Percentiles rank a stretch among this genome's conserved stretches.
Evolutionary conservation across 2,113 vertebrate genomes (phyloP).

Genomic region (Ameiurus melas): DNA sequence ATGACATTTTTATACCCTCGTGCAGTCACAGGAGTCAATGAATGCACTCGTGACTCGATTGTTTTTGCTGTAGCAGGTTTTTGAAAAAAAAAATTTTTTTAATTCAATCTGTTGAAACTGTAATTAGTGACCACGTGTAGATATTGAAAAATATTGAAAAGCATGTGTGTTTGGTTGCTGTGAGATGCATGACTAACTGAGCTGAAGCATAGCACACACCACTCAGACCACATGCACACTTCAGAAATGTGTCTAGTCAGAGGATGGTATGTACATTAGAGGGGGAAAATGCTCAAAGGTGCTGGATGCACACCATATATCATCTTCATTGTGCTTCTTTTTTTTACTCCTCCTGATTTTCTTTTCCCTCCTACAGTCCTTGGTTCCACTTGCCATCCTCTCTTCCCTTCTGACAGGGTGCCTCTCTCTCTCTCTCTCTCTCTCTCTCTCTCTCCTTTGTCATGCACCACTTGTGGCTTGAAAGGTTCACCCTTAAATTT

Average conservation of each 20-base stretch:
- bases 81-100: not conserved
- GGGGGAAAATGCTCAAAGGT: not conserved
- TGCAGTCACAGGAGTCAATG: not conserved
- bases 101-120: not conserved
- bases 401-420: not conserved
- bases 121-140: not conserved
- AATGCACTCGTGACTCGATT: not conserved
- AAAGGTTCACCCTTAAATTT: conserved; percentile 2
- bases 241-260: not conserved
- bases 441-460: not conserved
- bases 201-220: not conserved
- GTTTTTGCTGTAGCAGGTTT: not conserved
- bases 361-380: not conserved
- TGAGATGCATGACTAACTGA: not conserved
- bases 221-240: not conserved
- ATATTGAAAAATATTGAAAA: not conserved
- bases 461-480: conserved; percentile 13
- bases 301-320: not conserved
- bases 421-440: not conserved
- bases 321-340: not conserved
- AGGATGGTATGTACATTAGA: not conserved
- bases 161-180: not conserved
- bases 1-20: not conserved
- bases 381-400: conserved; percentile 6
- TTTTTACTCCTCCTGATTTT: not conserved